Percentiles rank a stretch among this genome's conserved stretches.
Conservation (phyloP, 2,113 vertebrate species). For the Coturnix japonica region DNA sequence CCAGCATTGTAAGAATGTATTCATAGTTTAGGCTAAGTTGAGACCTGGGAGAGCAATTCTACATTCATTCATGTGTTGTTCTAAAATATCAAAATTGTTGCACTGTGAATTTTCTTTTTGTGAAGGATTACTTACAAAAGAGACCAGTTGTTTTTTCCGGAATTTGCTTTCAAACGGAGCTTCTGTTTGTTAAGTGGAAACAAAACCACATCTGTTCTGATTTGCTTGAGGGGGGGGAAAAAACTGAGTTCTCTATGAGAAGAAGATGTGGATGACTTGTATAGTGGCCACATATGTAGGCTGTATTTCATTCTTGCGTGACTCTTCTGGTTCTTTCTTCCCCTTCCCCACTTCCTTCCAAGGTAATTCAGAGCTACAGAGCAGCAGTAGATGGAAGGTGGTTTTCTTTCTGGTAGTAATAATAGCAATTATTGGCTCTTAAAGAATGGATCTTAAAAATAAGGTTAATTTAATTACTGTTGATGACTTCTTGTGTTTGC, state of each 20-base stretch:
- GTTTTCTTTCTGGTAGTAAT: not conserved
- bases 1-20: not conserved
- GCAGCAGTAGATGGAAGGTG: not conserved
- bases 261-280: not conserved
- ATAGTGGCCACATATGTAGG: not conserved
- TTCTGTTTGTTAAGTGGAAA: constrained; percentile 27
- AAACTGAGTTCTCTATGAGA: not conserved
- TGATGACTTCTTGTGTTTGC: not conserved
- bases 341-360: not conserved
- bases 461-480: not conserved
- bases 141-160: not conserved
- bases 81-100: not conserved
- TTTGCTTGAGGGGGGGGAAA: not conserved
- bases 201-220: constrained; percentile 15
- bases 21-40: not conserved
- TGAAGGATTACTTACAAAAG: not conserved
- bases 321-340: not conserved
- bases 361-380: not conserved
- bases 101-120: not conserved
- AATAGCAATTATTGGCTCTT: not conserved
- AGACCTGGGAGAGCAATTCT: not conserved
- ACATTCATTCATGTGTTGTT: not conserved
- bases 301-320: not conserved
- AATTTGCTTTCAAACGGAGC: not conserved
- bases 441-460: not conserved